Base-by-base conservation (phyloP, 2,797 vertebrate genomes). In the Gymnoscopelus braueri region DNA sequence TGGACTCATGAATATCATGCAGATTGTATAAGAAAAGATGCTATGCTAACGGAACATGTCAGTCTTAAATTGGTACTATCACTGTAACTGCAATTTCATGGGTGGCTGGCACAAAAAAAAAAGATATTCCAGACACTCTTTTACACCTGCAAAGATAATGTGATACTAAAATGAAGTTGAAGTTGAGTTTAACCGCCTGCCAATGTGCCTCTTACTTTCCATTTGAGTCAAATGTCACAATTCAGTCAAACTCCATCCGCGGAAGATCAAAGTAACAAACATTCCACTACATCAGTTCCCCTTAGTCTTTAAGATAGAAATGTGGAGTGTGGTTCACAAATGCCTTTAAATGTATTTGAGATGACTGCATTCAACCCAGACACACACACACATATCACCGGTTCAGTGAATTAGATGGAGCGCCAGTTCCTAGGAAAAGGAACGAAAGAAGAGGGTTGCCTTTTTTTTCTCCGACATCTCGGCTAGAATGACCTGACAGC, bases 401-500 rank as follows among this genome's bases (percentile, higher is more conserved):
- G 69, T 75, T 76, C 49, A 71, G 60, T 1, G 1, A 76, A 73
- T 73, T 52, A 69, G 58, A 82, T 75, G 35, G 83, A 60, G 26
- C 65, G 63, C 29, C 78, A 67, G 75, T 56, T 58, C 8, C 44
- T 29, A 2, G 39, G 44, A 12, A 61, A 32, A 58, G 14, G n/a
- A 60, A 56, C 0, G 15, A 1, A 14, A 71, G 5, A 64, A 54
- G 74, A 65, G 10, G 5, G 48, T 5, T 8, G 47, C 32, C 39
- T 32, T 71, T 72, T 72, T 77, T 69, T 35, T 48, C 2, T 4
- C 47, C 47, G 52, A 60, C 70, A 24, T 78, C 75, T 80, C 85
- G 87, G 91, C 88, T 86, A 89, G 75, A 87, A 86, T 82, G 88
- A 91, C 84, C 89, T 88, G 90, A 91, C 90, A 91, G 84, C 71